Evolutionary conservation across 2,888 invertebrate species (phyloP).

Genomic region (Eucera pruinosa): DNA sequence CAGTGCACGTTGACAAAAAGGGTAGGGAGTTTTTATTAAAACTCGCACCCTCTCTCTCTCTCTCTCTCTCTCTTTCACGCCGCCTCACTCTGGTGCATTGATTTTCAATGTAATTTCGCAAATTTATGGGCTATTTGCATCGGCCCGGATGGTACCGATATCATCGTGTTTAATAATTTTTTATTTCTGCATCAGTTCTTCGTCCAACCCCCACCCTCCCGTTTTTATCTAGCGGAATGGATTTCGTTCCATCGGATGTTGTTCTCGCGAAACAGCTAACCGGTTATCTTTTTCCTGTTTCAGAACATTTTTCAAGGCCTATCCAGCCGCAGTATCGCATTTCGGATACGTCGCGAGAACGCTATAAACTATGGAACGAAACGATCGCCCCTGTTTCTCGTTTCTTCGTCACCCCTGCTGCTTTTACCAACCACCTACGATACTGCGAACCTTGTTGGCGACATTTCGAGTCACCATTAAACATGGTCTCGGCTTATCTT

Average conservation of each 20-base stretch:
- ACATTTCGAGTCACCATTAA: conserved; percentile 78
- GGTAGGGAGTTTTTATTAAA: conserved; percentile 55
- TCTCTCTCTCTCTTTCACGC: neutral
- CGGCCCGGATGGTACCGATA: conserved; percentile 40
- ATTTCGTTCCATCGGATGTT: conserved; percentile 40
- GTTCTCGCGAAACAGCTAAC: conserved; percentile 39
- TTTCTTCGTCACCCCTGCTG: conserved; percentile 53
- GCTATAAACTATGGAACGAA: conserved; percentile 71
- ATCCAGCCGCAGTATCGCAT: conserved; percentile 67
- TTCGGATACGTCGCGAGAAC: conserved; percentile 61
- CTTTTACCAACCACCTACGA: conserved; percentile 22
- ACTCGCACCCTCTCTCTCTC: conserved; percentile 15
- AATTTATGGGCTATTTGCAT: conserved; percentile 59
- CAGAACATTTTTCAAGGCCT: conserved; percentile 68
- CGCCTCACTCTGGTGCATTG: conserved; percentile 30
- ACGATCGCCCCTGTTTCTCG: conserved; percentile 66
- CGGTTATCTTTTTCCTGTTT: conserved; percentile 45
- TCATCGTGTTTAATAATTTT: conserved; percentile 56
- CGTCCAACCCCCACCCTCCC: neutral
- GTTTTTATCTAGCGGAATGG: conserved; percentile 14
- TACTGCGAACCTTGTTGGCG: conserved; percentile 57
- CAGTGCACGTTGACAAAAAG: conserved; percentile 52
- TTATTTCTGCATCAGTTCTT: conserved; percentile 9
- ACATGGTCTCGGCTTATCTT: conserved; percentile 75
- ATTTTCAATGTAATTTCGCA: conserved; percentile 58